Evolutionary conservation across 2,888 invertebrate species (phyloP).

Genomic region (Coelinius sp.): DNA sequence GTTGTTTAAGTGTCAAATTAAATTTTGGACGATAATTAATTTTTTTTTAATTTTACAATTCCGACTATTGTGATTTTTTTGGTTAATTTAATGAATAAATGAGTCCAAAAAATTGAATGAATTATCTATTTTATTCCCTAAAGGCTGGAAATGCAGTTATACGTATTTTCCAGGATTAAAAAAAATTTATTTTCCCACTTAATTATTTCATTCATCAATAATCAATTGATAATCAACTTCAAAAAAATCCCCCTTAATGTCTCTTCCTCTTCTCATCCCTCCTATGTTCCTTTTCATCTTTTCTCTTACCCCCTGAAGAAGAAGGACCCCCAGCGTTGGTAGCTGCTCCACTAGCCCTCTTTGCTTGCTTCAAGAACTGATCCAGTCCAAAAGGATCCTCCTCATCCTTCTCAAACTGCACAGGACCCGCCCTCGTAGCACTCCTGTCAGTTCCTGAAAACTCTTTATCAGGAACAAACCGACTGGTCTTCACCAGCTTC

Average conservation of each 20-base stretch:
- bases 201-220: too few species aligned
- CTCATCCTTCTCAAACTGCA: constrained; percentile 92
- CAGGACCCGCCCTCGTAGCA: constrained; percentile 88
- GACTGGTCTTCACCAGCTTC: constrained; percentile 87
- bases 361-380: constrained; percentile 97
- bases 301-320: constrained; percentile 73
- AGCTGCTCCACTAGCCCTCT: constrained; percentile 79
- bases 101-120: not conserved
- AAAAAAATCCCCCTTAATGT: constrained; percentile 50
- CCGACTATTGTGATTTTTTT: constrained; percentile 1
- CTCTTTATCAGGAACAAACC: constrained; percentile 98
- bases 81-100: not conserved
- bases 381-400: constrained; percentile 98
- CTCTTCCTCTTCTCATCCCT: constrained; percentile 66
- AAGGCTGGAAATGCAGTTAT: too few species aligned
- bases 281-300: constrained; percentile 71
- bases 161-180: too few species aligned
- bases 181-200: too few species aligned
- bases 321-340: constrained; percentile 28
- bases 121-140: not conserved
- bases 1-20: constrained; percentile 17
- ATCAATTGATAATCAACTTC: not conserved
- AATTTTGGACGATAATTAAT: not conserved
- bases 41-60: constrained; percentile 9
- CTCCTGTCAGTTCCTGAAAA: constrained; percentile 91